Evolutionary conservation across 2,888 invertebrate species (phyloP).

Genomic region (Cerceris rybyensis): DNA sequence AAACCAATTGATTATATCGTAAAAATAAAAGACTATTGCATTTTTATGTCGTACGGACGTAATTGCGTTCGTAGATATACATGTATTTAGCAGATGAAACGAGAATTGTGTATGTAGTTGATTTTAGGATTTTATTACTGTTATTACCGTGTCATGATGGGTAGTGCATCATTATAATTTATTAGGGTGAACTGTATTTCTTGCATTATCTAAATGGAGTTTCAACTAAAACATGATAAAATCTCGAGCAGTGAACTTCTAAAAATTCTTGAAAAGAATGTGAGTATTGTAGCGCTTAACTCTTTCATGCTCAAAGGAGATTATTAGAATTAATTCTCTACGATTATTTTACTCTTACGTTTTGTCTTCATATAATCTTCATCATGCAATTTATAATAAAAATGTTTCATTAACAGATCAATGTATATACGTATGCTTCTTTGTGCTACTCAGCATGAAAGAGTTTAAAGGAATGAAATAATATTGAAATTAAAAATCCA

Average conservation of each 20-base stretch:
- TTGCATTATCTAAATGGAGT: slow-evolving; percentile 31
- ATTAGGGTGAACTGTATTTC: slow-evolving; percentile 16
- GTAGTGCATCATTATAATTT: slow-evolving; percentile 26
- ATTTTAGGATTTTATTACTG: slow-evolving; percentile 30
- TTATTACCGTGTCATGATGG: slow-evolving; percentile 4
- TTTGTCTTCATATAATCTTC: slow-evolving; percentile 2
- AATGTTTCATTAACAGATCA: neutral
- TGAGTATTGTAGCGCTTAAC: slow-evolving; percentile 51
- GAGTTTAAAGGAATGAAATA: slow-evolving; percentile 13
- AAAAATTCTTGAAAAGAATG: slow-evolving; percentile 70
- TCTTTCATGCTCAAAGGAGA: slow-evolving; percentile 21
- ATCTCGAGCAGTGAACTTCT: slow-evolving; percentile 54
- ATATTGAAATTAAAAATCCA: slow-evolving; percentile 18
- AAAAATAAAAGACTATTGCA: slow-evolving; percentile 37
- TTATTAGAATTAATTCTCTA: slow-evolving; percentile 3
- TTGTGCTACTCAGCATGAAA: slow-evolving; percentile 17
- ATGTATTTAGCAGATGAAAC: neutral
- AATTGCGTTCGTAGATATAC: neutral
- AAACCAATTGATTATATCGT: slow-evolving; percentile 41
- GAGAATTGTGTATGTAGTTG: slow-evolving; percentile 13
- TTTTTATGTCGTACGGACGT: slow-evolving; percentile 1
- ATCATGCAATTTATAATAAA: slow-evolving; percentile 6
- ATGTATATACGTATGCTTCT: neutral
- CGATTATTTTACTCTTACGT: neutral
- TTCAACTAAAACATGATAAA: slow-evolving; percentile 45